These are phyloP conservation scores for Neodiprion virginianus DNA, from an alignment of 1,140 invertebrate species.

Conservation along the genomic window DNA sequence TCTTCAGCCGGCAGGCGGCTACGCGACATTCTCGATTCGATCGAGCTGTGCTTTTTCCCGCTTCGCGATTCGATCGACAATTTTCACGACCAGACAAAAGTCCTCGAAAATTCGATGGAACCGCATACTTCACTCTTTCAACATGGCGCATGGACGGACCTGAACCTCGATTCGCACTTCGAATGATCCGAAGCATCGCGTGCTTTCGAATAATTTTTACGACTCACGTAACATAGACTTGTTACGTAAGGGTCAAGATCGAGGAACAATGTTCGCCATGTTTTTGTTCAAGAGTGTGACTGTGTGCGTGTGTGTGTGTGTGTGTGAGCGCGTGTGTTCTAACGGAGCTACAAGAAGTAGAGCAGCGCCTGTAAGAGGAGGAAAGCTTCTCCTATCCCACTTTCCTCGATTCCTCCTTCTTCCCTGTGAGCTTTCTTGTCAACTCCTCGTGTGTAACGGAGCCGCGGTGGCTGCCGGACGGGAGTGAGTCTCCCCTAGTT, in stretches of 20 bases:
- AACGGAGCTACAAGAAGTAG: too few relatives aligned
- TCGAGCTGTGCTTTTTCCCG: slow-evolving; percentile 13
- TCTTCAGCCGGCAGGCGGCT: slow-evolving; percentile 48
- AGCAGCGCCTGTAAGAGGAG: background rate
- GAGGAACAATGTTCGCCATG: too few relatives aligned
- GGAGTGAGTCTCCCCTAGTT: slow-evolving; percentile 53
- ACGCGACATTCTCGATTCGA: slow-evolving; percentile 47
- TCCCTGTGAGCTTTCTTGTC: background rate
- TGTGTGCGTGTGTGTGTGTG: too few relatives aligned
- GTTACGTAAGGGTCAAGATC: too few relatives aligned
- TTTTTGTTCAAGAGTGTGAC: too few relatives aligned
- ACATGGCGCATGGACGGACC: background rate
- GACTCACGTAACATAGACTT: too few relatives aligned
- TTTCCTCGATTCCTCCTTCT: background rate
- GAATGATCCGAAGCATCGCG: too few relatives aligned
- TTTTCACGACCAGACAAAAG: background rate
- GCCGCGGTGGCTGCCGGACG: background rate
- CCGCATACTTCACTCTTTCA: background rate
- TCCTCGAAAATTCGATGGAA: slow-evolving; percentile 11
- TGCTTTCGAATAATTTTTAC: too few relatives aligned
- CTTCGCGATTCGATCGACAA: too few relatives aligned
- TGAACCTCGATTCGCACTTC: too few relatives aligned
- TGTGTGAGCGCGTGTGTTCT: too few relatives aligned
- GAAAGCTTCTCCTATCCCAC: background rate
- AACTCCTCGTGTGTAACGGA: background rate